Evolutionary conservation across 2,797 vertebrate species (phyloP), one percentile per base, ranked within the genome.

Genomic region (Jordanella pulchra): DNA sequence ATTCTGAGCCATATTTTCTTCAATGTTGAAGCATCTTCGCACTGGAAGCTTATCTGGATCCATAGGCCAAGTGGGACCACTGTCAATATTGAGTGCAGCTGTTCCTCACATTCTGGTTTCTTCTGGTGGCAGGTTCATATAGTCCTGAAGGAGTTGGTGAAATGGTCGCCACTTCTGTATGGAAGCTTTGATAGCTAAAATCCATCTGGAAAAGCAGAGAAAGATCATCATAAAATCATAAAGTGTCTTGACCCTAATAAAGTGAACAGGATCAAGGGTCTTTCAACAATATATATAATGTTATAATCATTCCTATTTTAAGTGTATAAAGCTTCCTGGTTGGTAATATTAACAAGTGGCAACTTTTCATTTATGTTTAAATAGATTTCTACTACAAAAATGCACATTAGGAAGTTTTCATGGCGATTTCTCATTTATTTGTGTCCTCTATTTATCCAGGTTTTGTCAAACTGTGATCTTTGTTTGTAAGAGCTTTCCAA

Each of bases 141-240:
- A 96, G 80, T 96, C 94, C 81, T 96, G 95, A 86, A 97, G 95
- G 69, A 95, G 96, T 78, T 95, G 94, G 74, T 96, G 95, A 51
- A 97, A 87, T 32, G 95, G 96, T 78, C 97, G 72, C 97, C 97
- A 98, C 87, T 97, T 98, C 79, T 90, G 94, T 85, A 97, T 93
- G 7, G 97, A 98, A 7, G 91, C 85, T 91, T 93, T 96, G 84
- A 98, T 84, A 64, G 96, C 94, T 76, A 91, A 85, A 69, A 97
- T 96, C 97, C 96, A 99, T 58, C 96, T 97, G 88, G 48, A 87
- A 81, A 0, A 81, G 53, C 14, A 81, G 10, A 77, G 27, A 72
- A 35, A 51, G 10, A 2, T 68, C 28, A 69, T 35, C 42, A 50
- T 45, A 23, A 45, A 64, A 17, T 44, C 23, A 23, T 48, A 53